Conservation (phyloP, 2,888 invertebrate species). For the Pseudococcus viburni region DNA sequence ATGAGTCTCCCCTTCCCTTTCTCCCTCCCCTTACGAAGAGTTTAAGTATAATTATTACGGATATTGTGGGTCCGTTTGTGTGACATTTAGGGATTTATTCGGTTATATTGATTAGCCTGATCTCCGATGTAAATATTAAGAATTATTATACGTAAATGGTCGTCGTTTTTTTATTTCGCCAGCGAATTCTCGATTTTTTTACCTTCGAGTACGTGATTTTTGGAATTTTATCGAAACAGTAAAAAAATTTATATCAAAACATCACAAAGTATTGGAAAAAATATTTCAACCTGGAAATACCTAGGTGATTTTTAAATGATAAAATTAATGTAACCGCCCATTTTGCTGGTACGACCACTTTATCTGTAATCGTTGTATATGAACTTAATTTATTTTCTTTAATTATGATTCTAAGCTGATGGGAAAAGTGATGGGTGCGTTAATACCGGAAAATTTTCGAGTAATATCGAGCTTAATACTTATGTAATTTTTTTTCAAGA, state of each 20-base stretch:
- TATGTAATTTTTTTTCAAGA: neutral
- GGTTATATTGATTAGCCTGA: conserved; percentile 12
- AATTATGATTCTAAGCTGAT: neutral
- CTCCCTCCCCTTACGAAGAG: neutral
- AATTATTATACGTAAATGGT: neutral
- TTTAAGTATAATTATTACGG: conserved; percentile 17
- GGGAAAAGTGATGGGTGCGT: neutral
- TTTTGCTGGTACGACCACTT: neutral
- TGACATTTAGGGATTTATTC: neutral
- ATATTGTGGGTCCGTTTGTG: neutral
- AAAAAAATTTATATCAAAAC: neutral
- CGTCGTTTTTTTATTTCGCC: neutral
- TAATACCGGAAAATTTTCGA: neutral
- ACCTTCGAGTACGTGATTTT: neutral
- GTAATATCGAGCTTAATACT: neutral
- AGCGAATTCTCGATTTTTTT: neutral
- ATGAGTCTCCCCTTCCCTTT: too few species aligned
- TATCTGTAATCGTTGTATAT: conserved; percentile 16
- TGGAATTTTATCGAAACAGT: neutral
- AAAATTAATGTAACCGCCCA: neutral
- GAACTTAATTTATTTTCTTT: neutral
- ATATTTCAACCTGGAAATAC: neutral
- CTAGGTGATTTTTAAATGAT: neutral
- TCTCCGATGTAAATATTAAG: conserved; percentile 36
- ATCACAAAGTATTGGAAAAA: neutral